phyloP scores from a whole-genome alignment of 2,797 vertebrate genomes.

The Enteromius afrohamiltoni region DNA sequence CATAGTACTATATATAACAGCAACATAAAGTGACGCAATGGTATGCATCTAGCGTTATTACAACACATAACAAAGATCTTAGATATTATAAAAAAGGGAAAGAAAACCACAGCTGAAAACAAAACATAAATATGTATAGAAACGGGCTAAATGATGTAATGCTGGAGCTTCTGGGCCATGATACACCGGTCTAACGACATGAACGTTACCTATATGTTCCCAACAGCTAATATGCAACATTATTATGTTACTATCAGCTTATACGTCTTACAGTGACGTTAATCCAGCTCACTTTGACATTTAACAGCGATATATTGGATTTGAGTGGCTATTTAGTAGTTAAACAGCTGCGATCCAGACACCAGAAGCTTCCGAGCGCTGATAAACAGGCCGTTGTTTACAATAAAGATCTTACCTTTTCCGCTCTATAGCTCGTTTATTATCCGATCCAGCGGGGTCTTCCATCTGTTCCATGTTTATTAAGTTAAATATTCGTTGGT shows the following conservation, averaged over 20 bases:
- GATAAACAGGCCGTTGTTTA: conserved; percentile 23
- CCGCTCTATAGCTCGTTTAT: conserved; percentile 71
- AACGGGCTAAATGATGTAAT: background rate
- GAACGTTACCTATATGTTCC: background rate
- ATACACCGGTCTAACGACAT: background rate
- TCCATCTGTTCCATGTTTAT: conserved; percentile 72
- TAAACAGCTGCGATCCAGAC: background rate
- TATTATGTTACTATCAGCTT: background rate
- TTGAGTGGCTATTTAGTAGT: background rate
- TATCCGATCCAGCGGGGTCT: conserved; percentile 62
- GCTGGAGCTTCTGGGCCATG: background rate
- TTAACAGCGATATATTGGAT: background rate
- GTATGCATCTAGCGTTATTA: background rate
- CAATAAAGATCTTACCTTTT: conserved; percentile 74
- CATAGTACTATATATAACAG: background rate
- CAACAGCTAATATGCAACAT: background rate
- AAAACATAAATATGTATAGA: no score
- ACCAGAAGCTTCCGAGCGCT: background rate
- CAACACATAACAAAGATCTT: background rate
- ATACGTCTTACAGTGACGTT: background rate
- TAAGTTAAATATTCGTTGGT: conserved; percentile 2
- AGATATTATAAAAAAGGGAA: background rate
- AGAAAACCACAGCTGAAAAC: background rate
- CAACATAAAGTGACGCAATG: background rate
- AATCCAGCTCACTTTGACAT: background rate